A percentile compares a stretch with the other conserved stretches of the same genome.
Evolutionary conservation across 2,888 invertebrate genomes (phyloP).

Genomic region (Prostheceraeus crozeri): DNA sequence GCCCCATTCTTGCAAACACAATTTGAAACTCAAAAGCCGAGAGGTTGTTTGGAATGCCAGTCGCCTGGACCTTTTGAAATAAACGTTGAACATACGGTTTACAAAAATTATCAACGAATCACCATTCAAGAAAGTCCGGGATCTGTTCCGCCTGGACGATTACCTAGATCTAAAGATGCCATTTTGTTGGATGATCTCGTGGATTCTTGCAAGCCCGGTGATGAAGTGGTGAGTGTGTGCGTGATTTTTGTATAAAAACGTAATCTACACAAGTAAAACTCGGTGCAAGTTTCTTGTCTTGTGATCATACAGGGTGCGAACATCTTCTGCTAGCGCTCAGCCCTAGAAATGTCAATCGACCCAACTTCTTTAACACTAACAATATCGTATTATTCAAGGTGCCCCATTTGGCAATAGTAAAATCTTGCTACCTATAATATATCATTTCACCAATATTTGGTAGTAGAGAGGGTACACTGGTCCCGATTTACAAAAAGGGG

Average conservation of each 20-base stretch:
- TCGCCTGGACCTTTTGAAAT: constrained; percentile 88
- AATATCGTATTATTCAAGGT: too few relatives aligned
- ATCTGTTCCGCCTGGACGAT: constrained; percentile 88
- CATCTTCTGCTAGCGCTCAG: too few relatives aligned
- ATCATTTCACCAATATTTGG: too few relatives aligned
- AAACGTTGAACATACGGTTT: constrained; percentile 95
- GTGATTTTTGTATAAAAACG: too few relatives aligned
- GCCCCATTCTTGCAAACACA: constrained; percentile 93
- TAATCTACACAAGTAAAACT: background rate
- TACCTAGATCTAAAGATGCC: constrained; percentile 93
- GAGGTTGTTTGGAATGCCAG: constrained; percentile 95
- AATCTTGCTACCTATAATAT: too few relatives aligned
- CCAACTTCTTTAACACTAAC: too few relatives aligned
- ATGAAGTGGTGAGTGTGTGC: constrained; percentile 76
- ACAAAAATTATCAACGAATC: constrained; percentile 93
- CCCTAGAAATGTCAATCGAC: too few relatives aligned
- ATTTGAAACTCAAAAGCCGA: constrained; percentile 77
- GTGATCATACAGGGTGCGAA: too few relatives aligned
- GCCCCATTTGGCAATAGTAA: too few relatives aligned
- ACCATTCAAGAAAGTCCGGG: constrained; percentile 97
- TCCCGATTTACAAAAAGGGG: too few relatives aligned
- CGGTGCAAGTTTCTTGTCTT: too few relatives aligned
- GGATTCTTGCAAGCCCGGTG: constrained; percentile 93
- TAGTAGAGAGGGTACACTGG: too few relatives aligned
- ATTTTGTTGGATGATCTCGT: constrained; percentile 86